Percentiles rank a stretch among this genome's conserved stretches.
Evolutionary conservation across 1,140 invertebrate species (phyloP).

Genomic region (Scaptomyza hsui): DNA sequence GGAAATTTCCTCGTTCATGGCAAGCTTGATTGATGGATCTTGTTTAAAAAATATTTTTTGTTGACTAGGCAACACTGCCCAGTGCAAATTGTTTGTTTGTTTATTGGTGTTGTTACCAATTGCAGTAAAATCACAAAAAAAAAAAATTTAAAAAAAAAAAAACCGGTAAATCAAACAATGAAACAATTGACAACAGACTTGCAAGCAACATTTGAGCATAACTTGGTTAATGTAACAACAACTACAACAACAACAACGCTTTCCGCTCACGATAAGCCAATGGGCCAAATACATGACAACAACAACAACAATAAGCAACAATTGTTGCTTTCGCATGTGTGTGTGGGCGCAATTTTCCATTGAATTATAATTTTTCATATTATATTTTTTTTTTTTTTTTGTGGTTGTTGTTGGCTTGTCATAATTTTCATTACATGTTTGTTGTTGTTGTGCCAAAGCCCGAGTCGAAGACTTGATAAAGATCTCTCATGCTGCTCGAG

Average conservation of each 20-base stretch:
- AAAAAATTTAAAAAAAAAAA: too few relatives aligned
- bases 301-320: conserved; percentile 50
- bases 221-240: conserved; percentile 9
- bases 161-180: conserved; percentile 21
- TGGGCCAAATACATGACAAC: conserved; percentile 2
- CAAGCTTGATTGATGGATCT: conserved; percentile 41
- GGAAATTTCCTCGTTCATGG: conserved; percentile 17
- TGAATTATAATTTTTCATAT: conserved; percentile 78
- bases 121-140: conserved; percentile 3
- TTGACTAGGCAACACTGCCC: not conserved
- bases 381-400: conserved; percentile 23
- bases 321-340: conserved; percentile 56
- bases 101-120: conserved; percentile 5
- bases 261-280: conserved; percentile 67
- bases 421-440: conserved; percentile 82
- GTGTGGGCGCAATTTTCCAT: conserved; percentile 83
- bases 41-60: not conserved
- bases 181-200: conserved; percentile 35
- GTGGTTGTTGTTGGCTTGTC: conserved; percentile 67
- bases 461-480: conserved; percentile 73
- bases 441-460: conserved; percentile 46
- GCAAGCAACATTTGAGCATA: conserved; percentile 9
- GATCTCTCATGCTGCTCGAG: conserved; percentile 62
- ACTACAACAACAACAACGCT: conserved; percentile 62
- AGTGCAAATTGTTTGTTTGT: conserved; percentile 14